Evolutionary conservation across 1,140 invertebrate species (phyloP).

Genomic region (Drosophila baimaii): DNA sequence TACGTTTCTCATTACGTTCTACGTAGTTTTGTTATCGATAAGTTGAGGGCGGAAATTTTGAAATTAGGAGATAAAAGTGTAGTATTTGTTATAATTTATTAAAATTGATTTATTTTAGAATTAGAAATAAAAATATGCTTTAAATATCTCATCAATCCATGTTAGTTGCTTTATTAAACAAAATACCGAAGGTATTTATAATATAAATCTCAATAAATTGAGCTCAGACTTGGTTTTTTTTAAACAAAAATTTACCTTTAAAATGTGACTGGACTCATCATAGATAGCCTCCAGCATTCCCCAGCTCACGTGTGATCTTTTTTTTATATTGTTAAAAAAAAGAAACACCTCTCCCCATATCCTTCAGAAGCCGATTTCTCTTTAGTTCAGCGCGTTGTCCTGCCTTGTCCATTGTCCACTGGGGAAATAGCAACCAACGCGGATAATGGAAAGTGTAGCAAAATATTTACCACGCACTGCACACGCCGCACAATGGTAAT

Average conservation of each 20-base stretch:
- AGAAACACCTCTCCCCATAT: not conserved
- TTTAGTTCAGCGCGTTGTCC: conserved; percentile 1
- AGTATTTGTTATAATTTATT: not conserved
- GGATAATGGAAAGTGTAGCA: conserved; percentile 76
- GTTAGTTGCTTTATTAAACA: too few relatives aligned
- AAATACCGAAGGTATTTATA: too few relatives aligned
- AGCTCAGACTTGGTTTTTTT: too few relatives aligned
- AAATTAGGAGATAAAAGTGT: not conserved
- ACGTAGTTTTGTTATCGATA: not conserved
- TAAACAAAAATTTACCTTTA: too few relatives aligned
- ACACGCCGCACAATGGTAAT: conserved; percentile 80
- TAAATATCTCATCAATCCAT: not conserved
- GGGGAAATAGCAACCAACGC: conserved; percentile 9
- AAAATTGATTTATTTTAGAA: not conserved
- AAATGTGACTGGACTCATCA: not conserved
- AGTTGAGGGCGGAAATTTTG: not conserved
- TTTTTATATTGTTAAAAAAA: not conserved
- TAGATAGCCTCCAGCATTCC: not conserved
- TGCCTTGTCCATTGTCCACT: conserved; percentile 18
- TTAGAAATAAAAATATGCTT: not conserved
- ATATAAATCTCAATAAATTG: too few relatives aligned
- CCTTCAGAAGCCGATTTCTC: not conserved
- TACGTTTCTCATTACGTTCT: not conserved
- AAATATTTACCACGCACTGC: conserved; percentile 83
- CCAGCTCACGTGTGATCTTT: not conserved